Percentiles rank a stretch among this genome's conserved stretches.
Evolutionary conservation across 2,113 vertebrate species (phyloP).

Genomic region (Sebastes fasciatus): DNA sequence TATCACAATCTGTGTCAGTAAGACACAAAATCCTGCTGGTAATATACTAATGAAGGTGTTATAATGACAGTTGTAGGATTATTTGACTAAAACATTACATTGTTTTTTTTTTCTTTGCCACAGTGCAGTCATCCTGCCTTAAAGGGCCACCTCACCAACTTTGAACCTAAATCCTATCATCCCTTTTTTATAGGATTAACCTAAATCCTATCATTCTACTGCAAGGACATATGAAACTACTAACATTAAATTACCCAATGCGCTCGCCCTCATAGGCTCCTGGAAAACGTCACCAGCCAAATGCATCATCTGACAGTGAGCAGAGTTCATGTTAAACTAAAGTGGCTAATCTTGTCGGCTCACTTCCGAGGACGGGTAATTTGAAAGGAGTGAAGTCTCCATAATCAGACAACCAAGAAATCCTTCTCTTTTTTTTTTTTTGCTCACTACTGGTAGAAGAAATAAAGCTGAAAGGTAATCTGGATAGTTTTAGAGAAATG

Average conservation of each 20-base stretch:
- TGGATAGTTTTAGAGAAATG: background rate
- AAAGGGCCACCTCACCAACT: constrained; percentile 46
- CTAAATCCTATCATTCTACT: constrained; percentile 56
- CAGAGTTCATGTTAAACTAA: constrained; percentile 40
- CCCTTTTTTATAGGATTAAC: constrained; percentile 51
- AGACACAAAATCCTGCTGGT: constrained; percentile 19
- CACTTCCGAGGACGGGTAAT: constrained; percentile 12
- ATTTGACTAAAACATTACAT: constrained; percentile 11
- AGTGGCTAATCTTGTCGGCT: constrained; percentile 24
- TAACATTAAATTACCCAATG: constrained; percentile 36
- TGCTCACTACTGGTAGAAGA: background rate
- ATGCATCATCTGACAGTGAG: constrained; percentile 32
- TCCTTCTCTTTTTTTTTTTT: background rate
- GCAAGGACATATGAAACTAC: constrained; percentile 45
- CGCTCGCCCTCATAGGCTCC: constrained; percentile 7
- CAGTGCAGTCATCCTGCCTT: background rate
- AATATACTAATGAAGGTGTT: constrained; percentile 21
- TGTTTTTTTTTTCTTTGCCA: background rate
- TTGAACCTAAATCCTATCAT: constrained; percentile 51
- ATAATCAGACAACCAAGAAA: constrained; percentile 40
- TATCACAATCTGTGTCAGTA: constrained; percentile 28
- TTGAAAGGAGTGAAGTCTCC: constrained; percentile 33
- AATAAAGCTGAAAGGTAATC: constrained; percentile 12
- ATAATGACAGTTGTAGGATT: constrained; percentile 11
- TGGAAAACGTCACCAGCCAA: constrained; percentile 22